Percentiles rank a stretch among this genome's conserved stretches.
phyloP scores from a whole-genome alignment of 1,140 invertebrate genomes.

The Plutomurus gul region DNA sequence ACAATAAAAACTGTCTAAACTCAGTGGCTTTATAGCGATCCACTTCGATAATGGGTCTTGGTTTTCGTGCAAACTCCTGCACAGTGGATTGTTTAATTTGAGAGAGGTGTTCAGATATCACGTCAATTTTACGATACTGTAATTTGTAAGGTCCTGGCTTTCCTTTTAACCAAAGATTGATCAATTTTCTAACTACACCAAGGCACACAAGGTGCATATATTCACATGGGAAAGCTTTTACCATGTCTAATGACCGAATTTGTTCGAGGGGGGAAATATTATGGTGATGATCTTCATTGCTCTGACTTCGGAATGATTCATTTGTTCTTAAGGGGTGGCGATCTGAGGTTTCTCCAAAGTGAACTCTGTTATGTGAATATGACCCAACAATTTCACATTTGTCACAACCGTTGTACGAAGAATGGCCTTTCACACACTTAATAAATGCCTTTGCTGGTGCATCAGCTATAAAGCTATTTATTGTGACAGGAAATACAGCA shows the following conservation, averaged over 20 bases:
- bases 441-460: conserved; percentile 54
- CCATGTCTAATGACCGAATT: not conserved
- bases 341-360: conserved; percentile 43
- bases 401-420: conserved; percentile 55
- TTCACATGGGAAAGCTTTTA: conserved; percentile 48
- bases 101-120: not conserved
- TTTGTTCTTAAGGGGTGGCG: conserved; percentile 47
- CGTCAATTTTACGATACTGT: not conserved
- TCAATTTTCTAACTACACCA: not conserved
- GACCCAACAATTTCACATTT: conserved; percentile 51
- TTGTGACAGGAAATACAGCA: conserved; percentile 3
- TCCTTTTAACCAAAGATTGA: not conserved
- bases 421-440: conserved; percentile 53
- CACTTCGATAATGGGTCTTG: not conserved
- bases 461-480: conserved; percentile 54
- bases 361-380: not conserved
- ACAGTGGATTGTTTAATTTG: not conserved
- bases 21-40: conserved; percentile 39
- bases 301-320: conserved; percentile 42
- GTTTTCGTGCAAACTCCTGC: conserved; percentile 7
- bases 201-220: not conserved
- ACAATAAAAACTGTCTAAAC: conserved; percentile 38
- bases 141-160: not conserved
- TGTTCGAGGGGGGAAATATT: conserved; percentile 34
- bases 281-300: not conserved